Evolutionary conservation across 2,888 invertebrate species (phyloP).

Genomic region (Malthinus seriepunctatus): DNA sequence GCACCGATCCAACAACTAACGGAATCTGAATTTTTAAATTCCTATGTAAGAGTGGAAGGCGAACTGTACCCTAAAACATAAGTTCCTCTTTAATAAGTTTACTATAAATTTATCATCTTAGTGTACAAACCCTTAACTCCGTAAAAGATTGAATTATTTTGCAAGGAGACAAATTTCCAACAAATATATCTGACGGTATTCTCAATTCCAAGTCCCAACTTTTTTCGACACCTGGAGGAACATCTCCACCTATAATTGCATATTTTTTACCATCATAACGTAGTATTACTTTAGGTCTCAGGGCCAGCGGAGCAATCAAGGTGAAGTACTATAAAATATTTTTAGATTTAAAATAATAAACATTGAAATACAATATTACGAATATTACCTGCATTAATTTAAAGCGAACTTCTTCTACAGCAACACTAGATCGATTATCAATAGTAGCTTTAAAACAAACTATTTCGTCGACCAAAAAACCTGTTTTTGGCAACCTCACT

Average conservation of each 20-base stretch:
- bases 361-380: too few relatives aligned
- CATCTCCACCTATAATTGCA: not conserved
- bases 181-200: not conserved
- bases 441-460: slow-evolving; percentile 3
- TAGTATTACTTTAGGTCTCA: not conserved
- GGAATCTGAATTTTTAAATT: slow-evolving; percentile 5
- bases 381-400: slow-evolving; percentile 7
- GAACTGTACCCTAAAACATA: not conserved
- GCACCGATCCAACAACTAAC: slow-evolving; percentile 2
- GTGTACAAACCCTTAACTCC: slow-evolving; percentile 1
- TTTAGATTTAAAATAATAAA: not conserved
- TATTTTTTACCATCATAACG: not conserved
- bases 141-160: not conserved
- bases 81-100: not conserved
- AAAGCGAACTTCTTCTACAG: slow-evolving; percentile 10
- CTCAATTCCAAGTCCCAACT: slow-evolving; percentile 4
- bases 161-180: not conserved
- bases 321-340: not conserved
- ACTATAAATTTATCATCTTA: not conserved
- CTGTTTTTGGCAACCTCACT: not conserved
- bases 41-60: not conserved
- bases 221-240: not conserved
- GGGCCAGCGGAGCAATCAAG: not conserved
- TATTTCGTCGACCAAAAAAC: not conserved
- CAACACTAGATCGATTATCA: slow-evolving; percentile 10